Conservation (phyloP, 2,113 vertebrate species). For the Sakesphorus luctuosus region DNA sequence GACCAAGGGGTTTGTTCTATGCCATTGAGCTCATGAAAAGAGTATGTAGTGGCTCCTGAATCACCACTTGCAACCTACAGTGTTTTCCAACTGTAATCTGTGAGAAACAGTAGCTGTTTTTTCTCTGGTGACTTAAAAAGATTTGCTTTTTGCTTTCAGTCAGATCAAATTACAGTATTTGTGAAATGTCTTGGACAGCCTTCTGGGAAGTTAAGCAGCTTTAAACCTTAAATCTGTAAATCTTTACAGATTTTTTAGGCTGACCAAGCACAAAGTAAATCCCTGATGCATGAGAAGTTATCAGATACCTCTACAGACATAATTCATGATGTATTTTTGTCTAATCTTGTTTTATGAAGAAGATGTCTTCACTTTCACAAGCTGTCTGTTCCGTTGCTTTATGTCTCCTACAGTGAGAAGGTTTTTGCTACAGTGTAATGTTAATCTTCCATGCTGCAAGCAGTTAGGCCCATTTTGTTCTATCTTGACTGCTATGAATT, state of each 20-base stretch:
- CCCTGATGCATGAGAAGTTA: rapidly evolving
- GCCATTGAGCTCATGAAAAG: neutral
- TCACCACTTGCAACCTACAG: neutral
- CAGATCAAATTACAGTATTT: neutral
- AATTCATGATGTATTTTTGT: neutral
- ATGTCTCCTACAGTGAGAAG: neutral
- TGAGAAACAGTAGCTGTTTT: rapidly evolving
- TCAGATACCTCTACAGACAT: neutral
- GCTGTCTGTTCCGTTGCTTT: neutral
- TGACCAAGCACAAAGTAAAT: neutral
- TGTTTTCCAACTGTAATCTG: neutral
- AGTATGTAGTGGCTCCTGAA: neutral
- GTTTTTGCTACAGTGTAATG: neutral
- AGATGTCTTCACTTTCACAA: neutral
- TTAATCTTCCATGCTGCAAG: neutral
- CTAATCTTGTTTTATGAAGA: neutral
- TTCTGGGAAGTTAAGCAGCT: neutral
- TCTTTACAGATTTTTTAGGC: neutral
- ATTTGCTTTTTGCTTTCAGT: neutral
- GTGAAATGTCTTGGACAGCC: neutral
- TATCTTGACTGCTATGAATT: neutral
- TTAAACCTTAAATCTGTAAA: neutral
- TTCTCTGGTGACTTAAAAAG: neutral
- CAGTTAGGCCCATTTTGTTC: neutral
- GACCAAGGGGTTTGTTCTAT: neutral